Base-by-base conservation (phyloP, 2,113 vertebrate genomes). In the Myxocyprinus asiaticus region DNA sequence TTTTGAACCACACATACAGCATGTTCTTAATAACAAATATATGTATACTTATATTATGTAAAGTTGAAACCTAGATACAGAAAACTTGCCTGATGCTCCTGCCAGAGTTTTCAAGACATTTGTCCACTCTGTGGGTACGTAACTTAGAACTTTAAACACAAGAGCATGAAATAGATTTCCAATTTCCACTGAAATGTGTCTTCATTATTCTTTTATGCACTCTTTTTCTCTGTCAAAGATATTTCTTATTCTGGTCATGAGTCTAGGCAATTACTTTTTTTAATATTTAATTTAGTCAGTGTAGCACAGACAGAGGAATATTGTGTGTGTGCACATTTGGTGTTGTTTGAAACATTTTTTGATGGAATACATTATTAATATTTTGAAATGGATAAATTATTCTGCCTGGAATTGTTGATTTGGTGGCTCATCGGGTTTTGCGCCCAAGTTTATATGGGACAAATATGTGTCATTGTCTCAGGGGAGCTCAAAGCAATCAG, bases 301-400 rank as follows among this genome's bases (percentile, higher is more conserved):
- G 44, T 69, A 74, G 84, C 33, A 47, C 74, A 84, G 22, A 33
- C 22, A 33, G 22, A 73, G 63, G 14, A 59, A 82, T 79, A 78
- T 66, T 76, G 72, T 74, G 15, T 33, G 22, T 56, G 47, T 65
- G 69, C 50, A 81, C 66, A 72, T 82, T 88, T 81, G 69, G 78
- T 83, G 77, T 84, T 83, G 85, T 87, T 86, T 85, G 76, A 85
- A 88, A 87, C 81, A 59, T 64, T 82, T 85, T 86, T 87, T 82
- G 61, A 86, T 88, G 77, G 58, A 83, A 86, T 85, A 86, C 66
- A 87, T 88, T 88, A 87, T 90, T 88, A 89, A 85, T 87, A 84
- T 87, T 76, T 78, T 69, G 73, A 87, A 88, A 88, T 81, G 53
- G 81, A 84, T 87, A 77, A 84, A 90, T 87, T 84, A 85, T 64